A percentile compares a stretch with the other conserved stretches of the same genome.
Conservation (phyloP, 2,888 invertebrate genomes). For the Anarsia innoxiella region DNA sequence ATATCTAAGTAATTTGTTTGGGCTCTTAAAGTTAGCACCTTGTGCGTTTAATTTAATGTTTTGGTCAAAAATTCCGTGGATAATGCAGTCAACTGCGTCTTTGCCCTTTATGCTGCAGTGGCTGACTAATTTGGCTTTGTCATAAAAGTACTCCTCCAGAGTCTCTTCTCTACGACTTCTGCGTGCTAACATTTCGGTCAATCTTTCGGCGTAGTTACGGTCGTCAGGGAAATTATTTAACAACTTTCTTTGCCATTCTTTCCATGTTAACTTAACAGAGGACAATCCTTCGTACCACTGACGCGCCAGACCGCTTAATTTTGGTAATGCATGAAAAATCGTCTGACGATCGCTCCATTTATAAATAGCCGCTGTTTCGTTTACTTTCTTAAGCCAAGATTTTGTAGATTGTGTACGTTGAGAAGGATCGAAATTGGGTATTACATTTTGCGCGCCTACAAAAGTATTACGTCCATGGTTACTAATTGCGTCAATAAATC, state of each 20-base stretch:
- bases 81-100: constrained; percentile 20
- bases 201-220: background rate
- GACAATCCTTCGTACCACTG: background rate
- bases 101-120: constrained; percentile 8
- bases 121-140: background rate
- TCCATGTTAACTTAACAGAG: background rate
- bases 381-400: background rate
- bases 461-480: no score
- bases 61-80: constrained; percentile 18
- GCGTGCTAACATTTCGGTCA: background rate
- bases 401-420: background rate
- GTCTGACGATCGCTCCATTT: background rate
- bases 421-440: background rate
- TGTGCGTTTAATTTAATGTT: constrained; percentile 17
- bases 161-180: background rate
- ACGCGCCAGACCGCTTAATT: background rate
- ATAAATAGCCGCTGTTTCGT: background rate
- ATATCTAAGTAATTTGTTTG: background rate
- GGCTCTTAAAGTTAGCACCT: constrained; percentile 8
- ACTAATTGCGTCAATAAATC: no score
- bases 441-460: background rate
- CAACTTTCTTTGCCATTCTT: background rate
- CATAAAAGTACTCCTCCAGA: background rate
- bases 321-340: background rate
- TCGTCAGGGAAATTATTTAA: background rate